Evolutionary conservation across 2,888 invertebrate species (phyloP), one percentile per base, ranked within the genome.

Genomic region (Apocheima hispidaria): DNA sequence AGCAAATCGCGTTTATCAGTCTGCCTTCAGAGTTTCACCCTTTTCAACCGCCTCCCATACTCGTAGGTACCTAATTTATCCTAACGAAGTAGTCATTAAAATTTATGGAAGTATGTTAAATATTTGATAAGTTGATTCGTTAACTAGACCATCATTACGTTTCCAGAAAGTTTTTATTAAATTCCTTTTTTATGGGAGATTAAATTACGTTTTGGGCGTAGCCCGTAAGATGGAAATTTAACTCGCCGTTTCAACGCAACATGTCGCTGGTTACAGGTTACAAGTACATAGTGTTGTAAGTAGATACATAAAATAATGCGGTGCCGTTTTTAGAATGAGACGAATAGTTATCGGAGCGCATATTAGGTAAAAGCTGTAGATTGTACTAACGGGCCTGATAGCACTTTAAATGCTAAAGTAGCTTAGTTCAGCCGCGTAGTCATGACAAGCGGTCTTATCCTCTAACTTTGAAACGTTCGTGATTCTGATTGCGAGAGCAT

Each of bases 1-100:
- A 52, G 65, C 55, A 66, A 75, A 73, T 74, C 53, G 50, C 43
- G 48, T 64, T 33, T 66, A 66, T 61, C 51, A 51, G 59, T 65
- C 44, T 38, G 60, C 59, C 30, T n/a, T 26, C 50, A 35, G 58
- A 61, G 48, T 62, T 63, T 30, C 44, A 49, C 55, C 53, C 50
- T 51, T 64, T 63, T 41, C 50, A 28, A 18, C n/a, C 26, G 14
- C 41, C 49, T 46, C 49, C 20, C 53, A 36, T 49, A 63, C 46
- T 60, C 54, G 30, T 44, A 59, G 46, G 54, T 52, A 58, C 30
- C 46, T 30, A 66, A 60, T 64, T 60, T 60, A 51, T 48, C 49
- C 51, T 50, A 63, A 63, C 63, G 56, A 65, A 60, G 52, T 60
- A 38, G 38, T 52, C 55, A 64, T 40, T 44, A 52, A 59, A 51